Conservation (phyloP, 1,140 invertebrate species). For the Oryzaephilus surinamensis region DNA sequence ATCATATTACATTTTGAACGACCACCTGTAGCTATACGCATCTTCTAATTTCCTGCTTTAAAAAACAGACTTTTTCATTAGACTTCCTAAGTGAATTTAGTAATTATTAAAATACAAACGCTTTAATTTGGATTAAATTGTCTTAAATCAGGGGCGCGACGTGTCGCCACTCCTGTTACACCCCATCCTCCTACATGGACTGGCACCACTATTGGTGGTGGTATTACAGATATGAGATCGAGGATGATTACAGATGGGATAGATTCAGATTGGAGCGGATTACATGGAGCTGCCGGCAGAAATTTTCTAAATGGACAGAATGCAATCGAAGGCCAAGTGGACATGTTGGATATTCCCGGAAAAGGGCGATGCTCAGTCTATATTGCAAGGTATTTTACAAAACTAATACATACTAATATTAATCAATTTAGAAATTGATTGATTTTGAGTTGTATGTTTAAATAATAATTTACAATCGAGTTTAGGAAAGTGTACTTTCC, state of each 20-base stretch:
- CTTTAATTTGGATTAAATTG: background rate
- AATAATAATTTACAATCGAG: too few species aligned
- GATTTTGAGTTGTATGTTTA: too few species aligned
- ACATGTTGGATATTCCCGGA: constrained; percentile 87
- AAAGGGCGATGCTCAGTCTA: constrained; percentile 88
- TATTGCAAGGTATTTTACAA: constrained; percentile 66
- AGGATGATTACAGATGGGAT: constrained; percentile 37
- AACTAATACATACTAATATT: too few species aligned
- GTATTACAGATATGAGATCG: constrained; percentile 27
- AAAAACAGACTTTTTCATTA: too few species aligned
- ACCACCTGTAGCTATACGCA: too few species aligned
- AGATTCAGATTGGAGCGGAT: constrained; percentile 49
- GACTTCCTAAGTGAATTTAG: too few species aligned
- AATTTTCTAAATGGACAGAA: constrained; percentile 42
- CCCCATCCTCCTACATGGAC: constrained; percentile 45
- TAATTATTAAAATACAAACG: too few species aligned
- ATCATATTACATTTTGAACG: too few species aligned
- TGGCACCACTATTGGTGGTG: constrained; percentile 19
- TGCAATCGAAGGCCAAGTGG: constrained; percentile 55
- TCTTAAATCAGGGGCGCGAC: constrained; percentile 3
- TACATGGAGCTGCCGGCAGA: constrained; percentile 38
- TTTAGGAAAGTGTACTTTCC: too few species aligned
- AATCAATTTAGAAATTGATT: too few species aligned
- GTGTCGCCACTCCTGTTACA: constrained; percentile 49
- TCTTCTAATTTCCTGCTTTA: too few species aligned